These are phyloP conservation scores for Phanerotoma sp. DNA, from an alignment of 2,888 invertebrate genomes.

Conservation along the genomic window DNA sequence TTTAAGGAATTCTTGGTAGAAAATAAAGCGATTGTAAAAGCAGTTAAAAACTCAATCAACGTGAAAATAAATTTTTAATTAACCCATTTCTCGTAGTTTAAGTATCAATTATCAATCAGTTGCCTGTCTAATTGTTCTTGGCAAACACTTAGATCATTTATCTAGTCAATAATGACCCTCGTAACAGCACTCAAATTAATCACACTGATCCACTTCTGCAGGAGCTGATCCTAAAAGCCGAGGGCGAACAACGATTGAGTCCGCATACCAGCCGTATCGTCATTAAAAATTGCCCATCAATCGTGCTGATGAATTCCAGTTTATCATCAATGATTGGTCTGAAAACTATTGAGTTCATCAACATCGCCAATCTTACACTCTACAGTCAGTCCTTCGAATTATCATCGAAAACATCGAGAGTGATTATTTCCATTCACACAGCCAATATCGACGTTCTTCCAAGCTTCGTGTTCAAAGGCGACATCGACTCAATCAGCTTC, in stretches of 20 bases:
- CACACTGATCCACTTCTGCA: conserved; percentile 46
- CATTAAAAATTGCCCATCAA: conserved; percentile 65
- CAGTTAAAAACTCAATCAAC: no score
- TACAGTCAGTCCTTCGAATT: conserved; percentile 54
- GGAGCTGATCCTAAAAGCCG: conserved; percentile 65
- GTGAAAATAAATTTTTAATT: no score
- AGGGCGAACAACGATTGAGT: conserved; percentile 61
- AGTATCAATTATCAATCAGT: no score
- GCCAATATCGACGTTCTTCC: conserved; percentile 57
- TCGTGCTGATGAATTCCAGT: conserved; percentile 53
- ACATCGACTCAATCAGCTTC: conserved; percentile 69
- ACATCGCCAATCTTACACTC: conserved; percentile 66
- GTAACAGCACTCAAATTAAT: not conserved
- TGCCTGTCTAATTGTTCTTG: not conserved
- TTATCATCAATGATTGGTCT: conserved; percentile 65
- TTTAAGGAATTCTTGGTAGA: no score
- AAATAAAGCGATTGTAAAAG: no score
- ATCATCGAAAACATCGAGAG: conserved; percentile 39
- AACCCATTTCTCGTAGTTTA: no score
- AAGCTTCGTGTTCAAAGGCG: conserved; percentile 68
- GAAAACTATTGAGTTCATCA: conserved; percentile 65
- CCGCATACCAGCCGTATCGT: conserved; percentile 63
- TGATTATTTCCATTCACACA: conserved; percentile 57
- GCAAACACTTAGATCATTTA: not conserved
- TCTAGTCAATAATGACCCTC: not conserved